A percentile compares a stretch with the other conserved stretches of the same genome.
These are phyloP conservation scores for Agrotis puta DNA, from an alignment of 2,888 invertebrate species.

Conservation along the genomic window DNA sequence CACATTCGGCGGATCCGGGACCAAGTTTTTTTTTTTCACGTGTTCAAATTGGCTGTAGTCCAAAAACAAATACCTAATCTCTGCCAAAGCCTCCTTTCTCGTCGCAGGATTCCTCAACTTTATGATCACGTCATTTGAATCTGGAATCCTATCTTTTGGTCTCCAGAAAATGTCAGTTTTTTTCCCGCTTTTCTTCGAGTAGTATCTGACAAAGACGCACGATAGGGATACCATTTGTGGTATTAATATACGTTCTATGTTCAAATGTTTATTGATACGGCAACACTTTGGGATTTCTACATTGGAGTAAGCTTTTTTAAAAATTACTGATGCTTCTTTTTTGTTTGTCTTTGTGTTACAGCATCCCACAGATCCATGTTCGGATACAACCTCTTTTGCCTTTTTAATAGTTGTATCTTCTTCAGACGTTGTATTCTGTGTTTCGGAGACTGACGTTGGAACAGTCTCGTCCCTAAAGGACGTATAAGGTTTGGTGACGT, in stretches of 20 bases:
- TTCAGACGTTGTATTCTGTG: not conserved
- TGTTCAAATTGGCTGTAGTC: not conserved
- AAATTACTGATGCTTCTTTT: too few species aligned
- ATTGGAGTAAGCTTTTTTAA: not conserved
- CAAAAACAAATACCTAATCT: conserved; percentile 46
- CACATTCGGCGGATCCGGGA: not conserved
- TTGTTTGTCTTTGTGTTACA: too few species aligned
- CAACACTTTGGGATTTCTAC: conserved; percentile 1
- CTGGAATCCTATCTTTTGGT: conserved; percentile 22
- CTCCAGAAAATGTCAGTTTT: conserved; percentile 21
- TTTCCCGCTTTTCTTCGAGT: fast-evolving
- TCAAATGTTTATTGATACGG: conserved; percentile 27
- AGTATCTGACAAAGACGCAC: conserved; percentile 33
- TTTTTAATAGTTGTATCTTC: not conserved
- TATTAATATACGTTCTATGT: conserved; percentile 50
- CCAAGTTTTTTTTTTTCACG: conserved; percentile 6
- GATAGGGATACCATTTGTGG: conserved; percentile 56
- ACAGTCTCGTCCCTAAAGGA: conserved; percentile 12
- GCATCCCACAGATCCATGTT: not conserved
- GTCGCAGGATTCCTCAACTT: not conserved
- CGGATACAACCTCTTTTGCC: not conserved
- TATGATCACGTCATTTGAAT: conserved; percentile 1
- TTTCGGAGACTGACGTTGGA: not conserved
- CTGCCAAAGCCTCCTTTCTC: not conserved
- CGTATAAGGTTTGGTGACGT: conserved; percentile 46